Conservation (phyloP, 2,797 vertebrate species). For the Sebastes dallii region DNA sequence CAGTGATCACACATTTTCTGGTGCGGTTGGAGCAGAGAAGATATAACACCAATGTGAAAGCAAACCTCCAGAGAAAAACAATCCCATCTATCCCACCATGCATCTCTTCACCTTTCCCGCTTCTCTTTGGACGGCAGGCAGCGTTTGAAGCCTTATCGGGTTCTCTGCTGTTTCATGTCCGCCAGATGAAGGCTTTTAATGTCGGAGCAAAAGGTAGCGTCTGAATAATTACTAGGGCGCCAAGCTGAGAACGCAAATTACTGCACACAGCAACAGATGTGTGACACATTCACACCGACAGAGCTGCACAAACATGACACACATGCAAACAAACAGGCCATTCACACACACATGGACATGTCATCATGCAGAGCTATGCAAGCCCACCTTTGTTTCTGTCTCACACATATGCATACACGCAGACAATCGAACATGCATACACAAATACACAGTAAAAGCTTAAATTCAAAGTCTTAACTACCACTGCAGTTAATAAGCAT, state of each 20-base stretch:
- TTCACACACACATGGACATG: constrained; percentile 32
- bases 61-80: constrained; percentile 76
- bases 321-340: constrained; percentile 49
- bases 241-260: constrained; percentile 86
- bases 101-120: constrained; percentile 79
- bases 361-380: constrained; percentile 10
- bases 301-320: constrained; percentile 30
- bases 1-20: constrained; percentile 57
- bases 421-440: not conserved
- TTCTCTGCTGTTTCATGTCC: constrained; percentile 79
- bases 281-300: constrained; percentile 44
- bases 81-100: constrained; percentile 72
- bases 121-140: constrained; percentile 71
- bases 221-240: constrained; percentile 83
- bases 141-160: constrained; percentile 83
- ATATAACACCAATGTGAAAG: constrained; percentile 58
- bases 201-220: constrained; percentile 81
- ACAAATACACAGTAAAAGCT: not conserved
- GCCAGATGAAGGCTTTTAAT: constrained; percentile 84
- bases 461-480: not conserved
- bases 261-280: constrained; percentile 81
- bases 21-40: constrained; percentile 46
- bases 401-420: not conserved
- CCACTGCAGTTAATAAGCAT: not conserved
- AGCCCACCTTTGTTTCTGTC: constrained; percentile 4